Evolutionary conservation across 2,888 invertebrate species (phyloP).

Genomic region (Atherix ibis): DNA sequence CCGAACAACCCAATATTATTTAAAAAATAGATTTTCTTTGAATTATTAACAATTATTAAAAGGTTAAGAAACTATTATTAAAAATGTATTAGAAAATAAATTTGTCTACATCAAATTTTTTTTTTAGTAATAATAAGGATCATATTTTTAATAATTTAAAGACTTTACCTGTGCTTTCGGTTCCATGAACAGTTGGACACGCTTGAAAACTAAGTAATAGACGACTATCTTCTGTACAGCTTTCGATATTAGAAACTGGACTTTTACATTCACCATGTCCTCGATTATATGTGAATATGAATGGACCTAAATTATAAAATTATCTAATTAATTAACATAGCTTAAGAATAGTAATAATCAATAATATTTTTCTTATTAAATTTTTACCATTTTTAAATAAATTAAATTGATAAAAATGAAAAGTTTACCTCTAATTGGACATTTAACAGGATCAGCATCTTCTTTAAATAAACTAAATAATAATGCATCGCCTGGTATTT

Average conservation of each 20-base stretch:
- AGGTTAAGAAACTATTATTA: no score
- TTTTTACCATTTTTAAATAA: no score
- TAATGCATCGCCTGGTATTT: conserved; percentile 77
- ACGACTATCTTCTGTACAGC: conserved; percentile 84
- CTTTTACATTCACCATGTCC: conserved; percentile 80
- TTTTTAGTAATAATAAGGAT: no score
- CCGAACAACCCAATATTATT: no score
- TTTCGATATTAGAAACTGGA: conserved; percentile 82
- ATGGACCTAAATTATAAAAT: conserved; percentile 63
- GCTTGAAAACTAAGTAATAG: conserved; percentile 84
- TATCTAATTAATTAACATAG: conserved; percentile 1
- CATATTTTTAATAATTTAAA: no score
- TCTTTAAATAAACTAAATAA: conserved; percentile 82
- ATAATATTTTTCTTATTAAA: neutral
- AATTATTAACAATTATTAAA: no score
- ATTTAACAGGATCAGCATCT: conserved; percentile 73
- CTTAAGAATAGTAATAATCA: no score
- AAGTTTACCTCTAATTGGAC: conserved; percentile 46
- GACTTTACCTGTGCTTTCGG: conserved; percentile 83
- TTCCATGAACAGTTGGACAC: conserved; percentile 79
- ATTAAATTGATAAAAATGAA: no score
- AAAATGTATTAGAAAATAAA: no score
- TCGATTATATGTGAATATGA: conserved; percentile 83
- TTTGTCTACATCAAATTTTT: no score
- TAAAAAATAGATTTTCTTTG: no score